Evolutionary conservation across 1,140 invertebrate species (phyloP), one percentile per base, ranked within the genome.

Genomic region (Papilio dardanus): DNA sequence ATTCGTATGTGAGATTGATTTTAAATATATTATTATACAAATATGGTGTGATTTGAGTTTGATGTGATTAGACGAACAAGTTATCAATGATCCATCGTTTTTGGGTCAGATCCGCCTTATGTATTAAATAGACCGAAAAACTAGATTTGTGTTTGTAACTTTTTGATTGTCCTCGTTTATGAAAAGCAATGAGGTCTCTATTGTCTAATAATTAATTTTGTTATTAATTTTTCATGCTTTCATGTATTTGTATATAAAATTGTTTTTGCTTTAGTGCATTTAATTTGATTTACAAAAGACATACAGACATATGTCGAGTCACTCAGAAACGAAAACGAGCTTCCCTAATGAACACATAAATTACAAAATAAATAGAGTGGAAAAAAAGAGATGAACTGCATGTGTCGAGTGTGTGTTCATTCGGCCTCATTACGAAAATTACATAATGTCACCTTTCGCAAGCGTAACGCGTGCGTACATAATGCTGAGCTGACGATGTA

Each of bases 371-470:
- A 81, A 78, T 76, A 80, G 73, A 74, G 58, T 74, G 67, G 31
- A 71, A 74, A 71, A 74, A 71, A 81, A 77, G 79, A 77, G 71
- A 73, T 73, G 71, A 73, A 74, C 74, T 69, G 35, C 65, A 74
- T 58, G 69, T 73, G 77, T 78, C 76, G 81, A 81, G 84, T 78
- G 84, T 79, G 80, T 71, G 80, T 81, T 79, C 79, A 81, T 85
- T 85, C 76, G 79, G 77, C 81, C 81, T 86, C 83, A 86, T 88
- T 85, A 86, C 81, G 79, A 79, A 80, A 82, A 83, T 77, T 79
- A 82, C 81, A 83, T 86, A 83, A 80, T 80, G 79, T 81, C 86
- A 87, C 85, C 83, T 86, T 79, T 83, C 77, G 76, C 65, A 67
- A 71, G 62, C 68, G 74, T 69, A 76, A 80, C 80, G 77, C 82